Evolutionary conservation across 2,113 vertebrate species (phyloP).

Genomic region (Tichodroma muraria): DNA sequence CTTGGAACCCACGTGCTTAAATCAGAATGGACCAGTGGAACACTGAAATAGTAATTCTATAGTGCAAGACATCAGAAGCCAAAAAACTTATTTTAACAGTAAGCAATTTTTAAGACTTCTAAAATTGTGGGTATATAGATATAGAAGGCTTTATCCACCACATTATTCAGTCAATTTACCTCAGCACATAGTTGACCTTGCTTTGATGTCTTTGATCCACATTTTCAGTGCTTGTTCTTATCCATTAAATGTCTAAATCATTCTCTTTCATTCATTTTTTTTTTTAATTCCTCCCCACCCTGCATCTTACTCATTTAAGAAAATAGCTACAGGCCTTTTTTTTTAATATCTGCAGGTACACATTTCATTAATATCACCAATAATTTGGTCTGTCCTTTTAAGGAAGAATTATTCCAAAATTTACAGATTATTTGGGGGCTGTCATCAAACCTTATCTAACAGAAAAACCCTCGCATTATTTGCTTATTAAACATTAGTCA

Average conservation of each 20-base stretch:
- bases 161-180: not conserved
- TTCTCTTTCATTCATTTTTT: not conserved
- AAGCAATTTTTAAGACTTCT: not conserved
- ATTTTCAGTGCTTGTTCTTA: not conserved
- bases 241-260: fast-evolving
- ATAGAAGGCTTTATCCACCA: not conserved
- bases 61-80: not conserved
- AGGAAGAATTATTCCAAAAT: not conserved
- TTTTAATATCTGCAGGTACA: not conserved
- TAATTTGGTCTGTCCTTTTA: not conserved
- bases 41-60: not conserved
- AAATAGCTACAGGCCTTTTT: not conserved
- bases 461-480: not conserved
- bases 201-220: not conserved
- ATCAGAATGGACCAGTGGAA: not conserved
- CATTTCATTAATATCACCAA: not conserved
- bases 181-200: not conserved
- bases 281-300: not conserved
- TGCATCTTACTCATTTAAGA: not conserved
- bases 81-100: not conserved
- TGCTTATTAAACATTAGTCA: not conserved
- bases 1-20: not conserved
- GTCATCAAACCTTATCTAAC: not conserved
- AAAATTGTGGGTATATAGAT: not conserved
- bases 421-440: not conserved